Evolutionary conservation across 2,113 vertebrate species (phyloP).

Genomic region (Diglossa brunneiventris): DNA sequence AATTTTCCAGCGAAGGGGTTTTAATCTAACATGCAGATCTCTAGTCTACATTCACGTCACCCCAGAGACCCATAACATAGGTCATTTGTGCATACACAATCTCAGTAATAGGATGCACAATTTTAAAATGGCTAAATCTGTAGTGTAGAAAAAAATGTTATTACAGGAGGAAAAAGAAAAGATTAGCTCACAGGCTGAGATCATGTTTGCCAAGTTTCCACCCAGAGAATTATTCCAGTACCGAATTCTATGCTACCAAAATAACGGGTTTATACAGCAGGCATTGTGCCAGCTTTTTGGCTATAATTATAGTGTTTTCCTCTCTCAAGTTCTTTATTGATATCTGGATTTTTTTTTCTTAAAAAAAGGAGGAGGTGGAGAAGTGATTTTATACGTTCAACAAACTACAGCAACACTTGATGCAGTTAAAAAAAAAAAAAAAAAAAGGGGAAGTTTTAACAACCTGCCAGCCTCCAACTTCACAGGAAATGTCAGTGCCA

Average conservation of each 20-base stretch:
- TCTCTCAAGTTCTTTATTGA: constrained; percentile 60
- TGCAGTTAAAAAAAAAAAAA: constrained; percentile 35
- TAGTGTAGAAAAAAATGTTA: constrained; percentile 45
- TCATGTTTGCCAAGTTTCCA: constrained; percentile 67
- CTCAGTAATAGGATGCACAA: constrained; percentile 62
- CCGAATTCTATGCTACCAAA: constrained; percentile 63
- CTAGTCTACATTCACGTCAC: constrained; percentile 63
- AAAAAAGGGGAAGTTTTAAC: constrained; percentile 45
- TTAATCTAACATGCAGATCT: constrained; percentile 69
- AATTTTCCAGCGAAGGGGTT: constrained; percentile 64
- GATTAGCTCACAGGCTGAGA: constrained; percentile 61
- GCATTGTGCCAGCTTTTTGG: constrained; percentile 62
- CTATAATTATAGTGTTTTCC: constrained; percentile 70
- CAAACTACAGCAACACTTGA: constrained; percentile 41
- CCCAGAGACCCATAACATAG: constrained; percentile 60
- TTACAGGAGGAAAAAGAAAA: constrained; percentile 50
- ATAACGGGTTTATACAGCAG: constrained; percentile 61
- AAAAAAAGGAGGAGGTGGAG: constrained; percentile 7
- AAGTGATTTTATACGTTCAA: constrained; percentile 39
- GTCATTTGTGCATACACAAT: constrained; percentile 68
- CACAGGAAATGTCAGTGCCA: constrained; percentile 64
- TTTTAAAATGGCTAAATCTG: constrained; percentile 55
- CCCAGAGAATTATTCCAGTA: constrained; percentile 67
- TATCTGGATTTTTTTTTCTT: not conserved
- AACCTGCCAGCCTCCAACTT: constrained; percentile 66